A percentile compares a stretch with the other conserved stretches of the same genome.
These are phyloP conservation scores for Drosophila longiperda DNA, from an alignment of 2,888 invertebrate species.

Conservation along the genomic window DNA sequence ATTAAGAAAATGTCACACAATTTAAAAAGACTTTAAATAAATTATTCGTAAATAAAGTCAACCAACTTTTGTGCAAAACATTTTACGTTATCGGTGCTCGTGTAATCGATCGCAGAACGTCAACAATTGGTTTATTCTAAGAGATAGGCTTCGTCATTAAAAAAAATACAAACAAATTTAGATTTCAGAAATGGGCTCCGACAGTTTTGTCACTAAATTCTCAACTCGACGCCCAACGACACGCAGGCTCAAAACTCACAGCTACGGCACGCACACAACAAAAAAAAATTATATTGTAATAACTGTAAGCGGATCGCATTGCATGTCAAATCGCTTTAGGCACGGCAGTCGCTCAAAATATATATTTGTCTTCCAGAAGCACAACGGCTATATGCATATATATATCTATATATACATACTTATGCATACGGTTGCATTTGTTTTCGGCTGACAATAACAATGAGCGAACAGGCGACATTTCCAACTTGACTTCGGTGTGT, in stretches of 20 bases:
- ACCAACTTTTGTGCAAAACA: not conserved
- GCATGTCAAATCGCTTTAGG: conserved; percentile 48
- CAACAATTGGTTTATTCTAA: not conserved
- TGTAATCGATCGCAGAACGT: not conserved
- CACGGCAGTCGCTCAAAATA: conserved; percentile 50
- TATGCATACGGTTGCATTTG: conserved; percentile 15
- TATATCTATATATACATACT: not conserved
- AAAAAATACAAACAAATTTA: not conserved
- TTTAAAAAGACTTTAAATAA: not conserved
- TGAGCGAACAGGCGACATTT: conserved; percentile 50
- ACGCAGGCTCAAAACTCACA: conserved; percentile 26
- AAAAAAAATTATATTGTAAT: conserved; percentile 17
- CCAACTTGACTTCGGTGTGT: conserved; percentile 58
- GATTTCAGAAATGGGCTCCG: not conserved
- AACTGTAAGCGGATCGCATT: conserved; percentile 50
- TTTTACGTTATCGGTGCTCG: not conserved
- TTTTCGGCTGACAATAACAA: conserved; percentile 32
- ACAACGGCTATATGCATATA: conserved; percentile 1
- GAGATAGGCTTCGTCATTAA: not conserved
- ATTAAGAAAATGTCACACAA: not conserved
- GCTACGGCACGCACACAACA: conserved; percentile 3
- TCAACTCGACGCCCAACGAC: conserved; percentile 27
- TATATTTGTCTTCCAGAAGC: conserved; percentile 63
- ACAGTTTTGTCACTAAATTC: conserved; percentile 10
- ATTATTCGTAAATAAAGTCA: not conserved